Percentiles rank a stretch among this genome's conserved stretches.
Conservation (phyloP, 2,888 invertebrate genomes). For the Epiperipatus broadwayi region DNA sequence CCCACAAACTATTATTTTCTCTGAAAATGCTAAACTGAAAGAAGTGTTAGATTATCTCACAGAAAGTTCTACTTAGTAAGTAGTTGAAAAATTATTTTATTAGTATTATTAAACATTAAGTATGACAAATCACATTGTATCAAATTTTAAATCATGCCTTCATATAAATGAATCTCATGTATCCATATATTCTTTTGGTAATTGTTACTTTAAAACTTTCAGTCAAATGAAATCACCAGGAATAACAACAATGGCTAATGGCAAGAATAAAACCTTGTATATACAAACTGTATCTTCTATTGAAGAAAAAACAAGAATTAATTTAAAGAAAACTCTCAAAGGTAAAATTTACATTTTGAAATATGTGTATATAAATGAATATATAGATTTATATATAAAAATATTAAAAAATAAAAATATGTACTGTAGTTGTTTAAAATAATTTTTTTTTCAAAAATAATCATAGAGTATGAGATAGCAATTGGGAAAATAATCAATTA, state of each 20-base stretch:
- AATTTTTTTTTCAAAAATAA: too few species aligned
- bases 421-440: too few species aligned
- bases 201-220: too few species aligned
- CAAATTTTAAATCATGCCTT: neutral
- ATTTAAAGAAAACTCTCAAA: slow-evolving; percentile 62
- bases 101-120: slow-evolving; percentile 9
- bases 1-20: slow-evolving; percentile 25
- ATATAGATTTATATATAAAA: too few species aligned
- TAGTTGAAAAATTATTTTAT: slow-evolving; percentile 9
- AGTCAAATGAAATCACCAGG: slow-evolving; percentile 74
- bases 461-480: too few species aligned
- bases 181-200: slow-evolving; percentile 16
- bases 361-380: neutral
- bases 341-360: slow-evolving; percentile 27
- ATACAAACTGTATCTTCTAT: slow-evolving; percentile 79
- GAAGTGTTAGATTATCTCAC: slow-evolving; percentile 59
- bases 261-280: slow-evolving; percentile 75
- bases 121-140: slow-evolving; percentile 7
- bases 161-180: slow-evolving; percentile 6
- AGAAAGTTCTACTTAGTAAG: slow-evolving; percentile 46
- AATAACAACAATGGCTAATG: slow-evolving; percentile 56
- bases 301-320: slow-evolving; percentile 66
- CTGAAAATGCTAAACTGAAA: slow-evolving; percentile 43
- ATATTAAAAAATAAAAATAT: too few species aligned
- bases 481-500: too few species aligned